A percentile compares a stretch with the other conserved stretches of the same genome.
These are phyloP conservation scores for Chunga burmeisteri DNA, from an alignment of 2,113 vertebrate species.

Conservation along the genomic window DNA sequence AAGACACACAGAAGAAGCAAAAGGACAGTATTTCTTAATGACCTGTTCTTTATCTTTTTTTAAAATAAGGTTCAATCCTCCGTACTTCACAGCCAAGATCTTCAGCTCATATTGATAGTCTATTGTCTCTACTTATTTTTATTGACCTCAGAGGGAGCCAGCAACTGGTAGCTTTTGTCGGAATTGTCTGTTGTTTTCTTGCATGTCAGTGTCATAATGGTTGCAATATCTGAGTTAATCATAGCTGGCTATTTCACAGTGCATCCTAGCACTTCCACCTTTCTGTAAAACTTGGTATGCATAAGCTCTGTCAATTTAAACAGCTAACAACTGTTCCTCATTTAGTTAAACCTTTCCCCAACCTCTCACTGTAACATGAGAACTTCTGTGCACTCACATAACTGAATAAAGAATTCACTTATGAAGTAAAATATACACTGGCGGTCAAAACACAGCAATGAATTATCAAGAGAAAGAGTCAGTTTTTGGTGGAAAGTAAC, in stretches of 20 bases:
- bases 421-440: not conserved
- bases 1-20: not conserved
- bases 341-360: not conserved
- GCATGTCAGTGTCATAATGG: not conserved
- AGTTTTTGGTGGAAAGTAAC: not conserved
- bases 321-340: not conserved
- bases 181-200: not conserved
- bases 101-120: not conserved
- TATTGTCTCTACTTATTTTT: not conserved
- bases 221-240: not conserved
- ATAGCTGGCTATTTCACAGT: not conserved
- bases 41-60: not conserved
- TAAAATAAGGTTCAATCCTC: not conserved
- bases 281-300: not conserved
- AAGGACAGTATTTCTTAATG: not conserved
- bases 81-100: not conserved
- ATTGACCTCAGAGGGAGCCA: not conserved
- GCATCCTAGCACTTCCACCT: not conserved
- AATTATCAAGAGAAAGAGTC: not conserved
- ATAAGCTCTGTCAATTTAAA: not conserved
- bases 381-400: not conserved
- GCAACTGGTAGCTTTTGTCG: not conserved
- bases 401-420: not conserved
- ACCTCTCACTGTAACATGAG: not conserved
- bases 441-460: not conserved